Evolutionary conservation across 2,888 invertebrate species (phyloP), one percentile per base, ranked within the genome.

Genomic region (Protophormia terraenovae): DNA sequence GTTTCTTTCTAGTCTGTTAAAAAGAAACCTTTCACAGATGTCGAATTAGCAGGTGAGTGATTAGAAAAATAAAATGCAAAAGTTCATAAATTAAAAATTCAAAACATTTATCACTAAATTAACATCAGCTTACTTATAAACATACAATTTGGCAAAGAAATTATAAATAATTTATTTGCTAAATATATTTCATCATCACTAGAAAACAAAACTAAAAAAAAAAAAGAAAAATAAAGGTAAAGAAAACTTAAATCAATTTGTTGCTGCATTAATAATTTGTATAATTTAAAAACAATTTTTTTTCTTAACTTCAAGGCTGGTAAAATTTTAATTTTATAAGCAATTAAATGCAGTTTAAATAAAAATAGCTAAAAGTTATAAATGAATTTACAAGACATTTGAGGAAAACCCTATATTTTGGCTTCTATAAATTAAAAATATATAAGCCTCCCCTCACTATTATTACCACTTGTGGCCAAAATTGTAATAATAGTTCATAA

Each of bases 11-110:
- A 93, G 93, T 88, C 92, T 87, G 92, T 92, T 84, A 92, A 92
- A 89, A 93, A 93, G 91, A 92, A 93, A 91, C 92, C 92, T 55
- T 93, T 93, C 82, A 93, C 93, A 64, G 93, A 93, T 71, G 90
- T 90, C 80, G 93, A 93, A 90, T 87, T 93, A 64, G 90, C 89
- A 88, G 93, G 93, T 93, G 88, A 90, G 91, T 89, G 32, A 47
- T 66, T 35, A 53, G 19, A 27, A 53, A 38, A 12, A 19, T 47
- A 22, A 12, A 38, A 35, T 12, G 24, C 1, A 16, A 69, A 41
- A 32, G 8, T 41, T 47, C 16, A 32, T 45, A 72, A 45, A 16
- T 19, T 38, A 16, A 7, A n/a, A n/a, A n/a, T n/a, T n/a, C n/a
- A n/a, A n/a, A 24, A 22, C 24, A 58, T 27, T 19, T 45, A 22